phyloP scores from a whole-genome alignment of 2,113 vertebrate genomes.

The Prietella phreatophila region DNA sequence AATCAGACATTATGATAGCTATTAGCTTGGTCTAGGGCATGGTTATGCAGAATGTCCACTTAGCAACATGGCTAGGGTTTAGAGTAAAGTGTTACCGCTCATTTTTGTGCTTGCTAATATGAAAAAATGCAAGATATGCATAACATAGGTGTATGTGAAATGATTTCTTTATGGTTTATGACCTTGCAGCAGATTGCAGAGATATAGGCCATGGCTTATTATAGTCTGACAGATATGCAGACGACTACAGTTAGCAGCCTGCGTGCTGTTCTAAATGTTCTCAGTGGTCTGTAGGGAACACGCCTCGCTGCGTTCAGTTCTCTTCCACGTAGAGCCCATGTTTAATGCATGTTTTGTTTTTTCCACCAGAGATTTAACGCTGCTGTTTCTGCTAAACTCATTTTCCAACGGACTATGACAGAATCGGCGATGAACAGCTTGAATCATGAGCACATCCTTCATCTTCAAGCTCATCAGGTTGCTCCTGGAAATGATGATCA shows the following conservation, averaged over 20 bases:
- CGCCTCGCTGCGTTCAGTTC: neutral
- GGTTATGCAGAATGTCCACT: neutral
- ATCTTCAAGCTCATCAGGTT: neutral
- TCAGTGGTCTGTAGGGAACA: neutral
- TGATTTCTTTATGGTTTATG: conserved; percentile 8
- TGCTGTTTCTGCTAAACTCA: neutral
- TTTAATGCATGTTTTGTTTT: neutral
- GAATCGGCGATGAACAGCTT: neutral
- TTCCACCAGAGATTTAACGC: neutral
- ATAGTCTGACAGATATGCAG: neutral
- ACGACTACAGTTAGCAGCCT: neutral
- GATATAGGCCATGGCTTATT: conserved; percentile 16
- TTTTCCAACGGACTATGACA: neutral
- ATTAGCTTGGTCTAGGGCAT: neutral
- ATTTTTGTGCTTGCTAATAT: neutral
- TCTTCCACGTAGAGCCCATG: neutral
- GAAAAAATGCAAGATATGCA: neutral
- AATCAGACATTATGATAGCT: neutral
- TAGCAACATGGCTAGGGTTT: neutral
- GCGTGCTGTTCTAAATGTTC: neutral
- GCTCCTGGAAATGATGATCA: conserved; percentile 35
- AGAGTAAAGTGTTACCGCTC: neutral
- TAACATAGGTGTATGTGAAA: neutral
- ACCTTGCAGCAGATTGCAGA: neutral
- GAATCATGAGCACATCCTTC: neutral